Evolutionary conservation across 1,140 invertebrate genomes (phyloP).

Genomic region (Colletes gigas): DNA sequence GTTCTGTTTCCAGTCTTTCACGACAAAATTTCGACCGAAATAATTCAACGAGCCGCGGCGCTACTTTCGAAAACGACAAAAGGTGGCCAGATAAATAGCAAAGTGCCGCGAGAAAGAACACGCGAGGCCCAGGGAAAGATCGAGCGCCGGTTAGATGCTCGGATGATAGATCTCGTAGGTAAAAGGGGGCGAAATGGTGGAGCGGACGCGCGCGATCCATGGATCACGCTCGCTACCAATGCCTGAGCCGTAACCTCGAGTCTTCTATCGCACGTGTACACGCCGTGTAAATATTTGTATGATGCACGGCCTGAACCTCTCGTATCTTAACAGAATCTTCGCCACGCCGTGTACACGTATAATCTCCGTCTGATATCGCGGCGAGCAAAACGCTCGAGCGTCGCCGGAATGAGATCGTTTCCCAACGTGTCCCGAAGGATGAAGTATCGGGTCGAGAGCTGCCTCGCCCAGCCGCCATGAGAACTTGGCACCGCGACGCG

Average conservation of each 20-base stretch:
- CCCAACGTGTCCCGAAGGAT: slow-evolving; percentile 37
- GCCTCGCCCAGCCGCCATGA: slow-evolving; percentile 23
- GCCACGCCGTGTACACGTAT: slow-evolving; percentile 42
- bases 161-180: slow-evolving; percentile 42
- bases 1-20: too few species aligned
- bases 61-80: not conserved
- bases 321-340: slow-evolving; percentile 54
- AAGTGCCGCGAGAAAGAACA: slow-evolving; percentile 7
- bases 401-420: slow-evolving; percentile 43
- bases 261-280: slow-evolving; percentile 56
- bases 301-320: slow-evolving; percentile 52
- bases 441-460: slow-evolving; percentile 29
- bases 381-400: slow-evolving; percentile 37
- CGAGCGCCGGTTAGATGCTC: slow-evolving; percentile 16
- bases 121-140: not conserved
- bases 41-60: too few species aligned
- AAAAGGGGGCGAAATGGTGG: slow-evolving; percentile 40
- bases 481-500: not conserved
- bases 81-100: slow-evolving; percentile 17
- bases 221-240: slow-evolving; percentile 60
- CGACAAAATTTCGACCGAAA: too few species aligned
- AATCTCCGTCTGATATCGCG: slow-evolving; percentile 53
- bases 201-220: slow-evolving; percentile 51
- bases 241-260: slow-evolving; percentile 41
- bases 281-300: slow-evolving; percentile 67